phyloP scores from a whole-genome alignment of 2,888 invertebrate genomes.

The Agriotes lineatus region DNA sequence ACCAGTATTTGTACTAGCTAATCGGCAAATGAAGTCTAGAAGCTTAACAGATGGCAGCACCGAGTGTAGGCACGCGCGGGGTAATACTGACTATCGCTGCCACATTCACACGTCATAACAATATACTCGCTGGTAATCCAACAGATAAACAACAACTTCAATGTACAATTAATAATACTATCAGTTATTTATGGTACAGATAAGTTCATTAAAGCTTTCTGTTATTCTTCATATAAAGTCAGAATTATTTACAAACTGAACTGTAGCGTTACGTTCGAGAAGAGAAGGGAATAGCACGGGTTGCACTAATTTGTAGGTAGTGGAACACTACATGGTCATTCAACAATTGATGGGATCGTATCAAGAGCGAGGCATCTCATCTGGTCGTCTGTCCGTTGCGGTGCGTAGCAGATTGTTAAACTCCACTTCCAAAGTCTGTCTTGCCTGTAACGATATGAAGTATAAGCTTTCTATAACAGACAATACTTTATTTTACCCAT shows the following conservation, averaged over 20 bases:
- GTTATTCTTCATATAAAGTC: conserved; percentile 57
- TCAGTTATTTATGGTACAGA: conserved; percentile 63
- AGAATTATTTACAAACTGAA: conserved; percentile 48
- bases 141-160: conserved; percentile 63
- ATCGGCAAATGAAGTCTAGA: conserved; percentile 55
- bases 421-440: conserved; percentile 92
- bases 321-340: conserved; percentile 47
- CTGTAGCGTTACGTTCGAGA: conserved; percentile 42
- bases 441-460: conserved; percentile 77
- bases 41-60: conserved; percentile 62
- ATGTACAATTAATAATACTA: conserved; percentile 65
- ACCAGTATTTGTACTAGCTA: conserved; percentile 55
- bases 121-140: conserved; percentile 61
- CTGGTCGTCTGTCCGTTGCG: conserved; percentile 82
- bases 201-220: conserved; percentile 65
- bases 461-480: too few relatives aligned
- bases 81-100: conserved; percentile 65
- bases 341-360: conserved; percentile 53
- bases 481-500: too few relatives aligned
- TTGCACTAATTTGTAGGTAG: conserved; percentile 47
- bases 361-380: conserved; percentile 64
- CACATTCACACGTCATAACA: conserved; percentile 58
- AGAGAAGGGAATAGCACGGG: conserved; percentile 46
- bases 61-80: conserved; percentile 65
- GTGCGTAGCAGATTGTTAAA: conserved; percentile 86